Base-by-base conservation (phyloP, 2,113 vertebrate species). In the Lepus timidus region DNA sequence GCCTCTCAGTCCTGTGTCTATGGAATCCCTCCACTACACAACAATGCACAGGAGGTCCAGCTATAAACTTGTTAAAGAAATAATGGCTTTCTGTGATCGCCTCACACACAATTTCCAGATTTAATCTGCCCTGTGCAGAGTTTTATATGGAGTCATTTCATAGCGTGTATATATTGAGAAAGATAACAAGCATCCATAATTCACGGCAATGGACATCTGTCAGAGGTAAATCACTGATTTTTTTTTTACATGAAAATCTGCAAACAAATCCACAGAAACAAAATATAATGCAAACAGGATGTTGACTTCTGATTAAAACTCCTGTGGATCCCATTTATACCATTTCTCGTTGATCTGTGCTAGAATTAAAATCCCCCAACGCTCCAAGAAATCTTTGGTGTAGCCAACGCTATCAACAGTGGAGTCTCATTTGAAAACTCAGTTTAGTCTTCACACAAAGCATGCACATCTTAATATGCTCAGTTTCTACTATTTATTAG, bases 301-400 rank as follows among this genome's bases (percentile, higher is more conserved):
- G 12, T 9, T 61, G 88, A 52, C 55, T 94, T 95, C 75, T 79
- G 49, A 82, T 90, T 84, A 61, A 90, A 93, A 85, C 9, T 74
- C 75, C 49, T 65, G 10, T 85, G 36, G 55, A 74, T 87, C 92
- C 12, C 81, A 13, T 27, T 84, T 23, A 39, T 74, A 82, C 19
- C 80, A 96, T 91, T 95, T 93, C 16, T 27, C 33, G 8, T 88
- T 75, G 71, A 83, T 79, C 4, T 27, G 27, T 27, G 62, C 14
- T 87, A 52, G 29, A 94, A 70, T 61, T 85, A 75, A 92, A 88
- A 49, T 31, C 9, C 14, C 33, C 4, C 39, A 82, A 49, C 8
- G 83, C 3, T 39, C 62, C 16, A 79, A 64, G 29, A 61, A 74
- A 61, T 71, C 17, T 10, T 80, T 44, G 39, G 7, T 58, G 20